Conservation (phyloP, 2,888 invertebrate genomes). For the Drosophila anomalipes region DNA sequence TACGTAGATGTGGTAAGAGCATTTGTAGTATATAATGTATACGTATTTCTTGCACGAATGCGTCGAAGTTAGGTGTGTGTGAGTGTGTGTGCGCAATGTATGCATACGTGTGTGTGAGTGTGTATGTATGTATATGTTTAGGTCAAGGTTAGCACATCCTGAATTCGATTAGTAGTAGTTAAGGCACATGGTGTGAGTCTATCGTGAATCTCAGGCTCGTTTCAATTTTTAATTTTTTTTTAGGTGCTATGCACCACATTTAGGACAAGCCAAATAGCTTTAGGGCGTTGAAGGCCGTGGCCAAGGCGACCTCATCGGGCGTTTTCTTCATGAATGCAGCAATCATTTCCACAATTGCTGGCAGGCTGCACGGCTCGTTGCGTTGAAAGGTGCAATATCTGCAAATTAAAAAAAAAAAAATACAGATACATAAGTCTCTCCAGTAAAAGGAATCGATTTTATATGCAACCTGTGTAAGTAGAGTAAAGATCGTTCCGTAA, state of each 20-base stretch:
- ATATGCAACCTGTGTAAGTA: conserved; percentile 84
- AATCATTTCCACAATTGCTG: conserved; percentile 96
- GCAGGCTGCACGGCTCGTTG: conserved; percentile 97
- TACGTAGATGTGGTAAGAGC: conserved; percentile 23
- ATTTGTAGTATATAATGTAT: conserved; percentile 39
- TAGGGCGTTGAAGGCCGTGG: conserved; percentile 96
- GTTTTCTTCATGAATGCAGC: conserved; percentile 95
- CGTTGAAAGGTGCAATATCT: conserved; percentile 97
- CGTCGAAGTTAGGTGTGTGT: conserved; percentile 59
- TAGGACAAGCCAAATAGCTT: conserved; percentile 93
- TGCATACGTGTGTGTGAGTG: conserved; percentile 24
- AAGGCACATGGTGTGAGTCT: conserved; percentile 78
- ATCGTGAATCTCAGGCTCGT: conserved; percentile 69
- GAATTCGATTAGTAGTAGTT: conserved; percentile 73
- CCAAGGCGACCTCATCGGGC: conserved; percentile 95
- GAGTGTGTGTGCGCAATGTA: conserved; percentile 25
- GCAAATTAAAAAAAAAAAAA: not conserved
- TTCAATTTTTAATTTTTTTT: conserved; percentile 27
- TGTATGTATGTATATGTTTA: conserved; percentile 16
- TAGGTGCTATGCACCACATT: conserved; percentile 29
- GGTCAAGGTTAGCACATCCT: conserved; percentile 63
- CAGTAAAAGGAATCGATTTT: not conserved
- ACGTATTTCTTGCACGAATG: conserved; percentile 57
- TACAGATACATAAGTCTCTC: not conserved
- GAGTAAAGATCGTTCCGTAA: conserved; percentile 91